Percentiles rank a stretch among this genome's conserved stretches.
These are phyloP conservation scores for Phaedon cochleariae DNA, from an alignment of 2,888 invertebrate species.

Conservation along the genomic window DNA sequence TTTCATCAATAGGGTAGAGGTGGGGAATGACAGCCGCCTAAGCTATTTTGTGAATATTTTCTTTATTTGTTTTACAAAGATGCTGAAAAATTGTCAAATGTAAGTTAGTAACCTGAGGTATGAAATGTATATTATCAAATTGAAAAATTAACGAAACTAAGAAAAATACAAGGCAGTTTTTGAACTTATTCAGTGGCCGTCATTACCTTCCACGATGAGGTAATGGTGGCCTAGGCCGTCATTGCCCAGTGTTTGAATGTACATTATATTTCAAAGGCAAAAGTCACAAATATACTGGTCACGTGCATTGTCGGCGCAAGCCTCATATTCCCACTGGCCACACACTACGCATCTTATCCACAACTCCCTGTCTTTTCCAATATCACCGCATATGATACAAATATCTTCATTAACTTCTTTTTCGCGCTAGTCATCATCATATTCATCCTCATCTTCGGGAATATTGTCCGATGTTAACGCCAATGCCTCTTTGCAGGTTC, in stretches of 20 bases:
- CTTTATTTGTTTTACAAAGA: too few relatives aligned
- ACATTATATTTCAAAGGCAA: neutral
- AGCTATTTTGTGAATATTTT: too few relatives aligned
- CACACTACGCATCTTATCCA: constrained; percentile 11
- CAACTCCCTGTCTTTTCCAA: constrained; percentile 18
- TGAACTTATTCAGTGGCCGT: neutral
- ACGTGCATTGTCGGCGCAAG: neutral
- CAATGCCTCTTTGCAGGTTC: constrained; percentile 3
- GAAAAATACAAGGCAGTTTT: neutral
- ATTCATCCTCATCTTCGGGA: constrained; percentile 8
- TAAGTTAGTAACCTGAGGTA: neutral
- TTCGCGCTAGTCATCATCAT: neutral
- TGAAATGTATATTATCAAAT: neutral
- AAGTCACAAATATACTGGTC: neutral
- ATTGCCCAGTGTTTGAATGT: neutral
- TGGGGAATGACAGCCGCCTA: too few relatives aligned
- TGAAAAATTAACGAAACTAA: neutral
- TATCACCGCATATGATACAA: constrained; percentile 13
- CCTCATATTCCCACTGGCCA: constrained; percentile 18
- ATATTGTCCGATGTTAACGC: neutral
- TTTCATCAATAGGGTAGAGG: too few relatives aligned
- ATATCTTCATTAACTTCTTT: constrained; percentile 15
- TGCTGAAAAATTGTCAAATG: too few relatives aligned
- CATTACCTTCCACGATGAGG: neutral
- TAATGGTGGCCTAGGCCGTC: neutral